Percentiles rank a stretch among this genome's conserved stretches.
phyloP scores from a whole-genome alignment of 2,888 invertebrate species.

The Xestobium rufovillosum region DNA sequence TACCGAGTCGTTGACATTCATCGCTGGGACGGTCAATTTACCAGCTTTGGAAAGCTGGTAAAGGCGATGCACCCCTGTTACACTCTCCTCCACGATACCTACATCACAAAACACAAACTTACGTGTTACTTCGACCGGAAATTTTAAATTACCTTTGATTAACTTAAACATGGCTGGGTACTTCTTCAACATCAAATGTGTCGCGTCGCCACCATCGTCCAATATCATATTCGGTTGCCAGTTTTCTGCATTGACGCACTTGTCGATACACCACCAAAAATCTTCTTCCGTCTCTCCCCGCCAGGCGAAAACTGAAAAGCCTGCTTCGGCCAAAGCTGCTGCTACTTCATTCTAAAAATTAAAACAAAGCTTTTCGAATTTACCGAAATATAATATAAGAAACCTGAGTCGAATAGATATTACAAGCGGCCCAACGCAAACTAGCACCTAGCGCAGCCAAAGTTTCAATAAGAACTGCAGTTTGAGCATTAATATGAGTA shows the following conservation, averaged over 20 bases:
- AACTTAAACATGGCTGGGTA: conserved; percentile 88
- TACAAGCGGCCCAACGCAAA: conserved; percentile 95
- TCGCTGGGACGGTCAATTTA: conserved; percentile 90
- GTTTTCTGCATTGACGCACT: conserved; percentile 81
- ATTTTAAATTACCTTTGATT: conserved; percentile 67
- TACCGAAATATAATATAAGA: conserved; percentile 10
- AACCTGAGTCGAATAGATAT: conserved; percentile 94
- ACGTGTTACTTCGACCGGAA: too few species aligned
- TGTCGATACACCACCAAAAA: conserved; percentile 99
- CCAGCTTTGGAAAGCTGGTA: conserved; percentile 93
- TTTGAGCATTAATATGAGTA: conserved; percentile 98
- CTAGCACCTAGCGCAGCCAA: conserved; percentile 81
- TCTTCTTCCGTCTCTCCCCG: conserved; percentile 96
- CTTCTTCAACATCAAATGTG: conserved; percentile 92
- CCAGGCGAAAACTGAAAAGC: conserved; percentile 91
- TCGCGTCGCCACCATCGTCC: conserved; percentile 96
- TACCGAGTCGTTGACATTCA: conserved; percentile 98
- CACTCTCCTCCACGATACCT: conserved; percentile 96
- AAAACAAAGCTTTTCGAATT: conserved; percentile 6
- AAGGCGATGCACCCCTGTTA: conserved; percentile 94
- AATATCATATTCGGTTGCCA: conserved; percentile 99
- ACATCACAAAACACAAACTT: conserved; percentile 21
- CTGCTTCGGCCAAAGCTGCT: conserved; percentile 87
- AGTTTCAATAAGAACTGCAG: conserved; percentile 90
- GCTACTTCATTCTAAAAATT: conserved; percentile 83